phyloP scores from a whole-genome alignment of 2,888 invertebrate genomes.

The Troglohyphantes excavatus region DNA sequence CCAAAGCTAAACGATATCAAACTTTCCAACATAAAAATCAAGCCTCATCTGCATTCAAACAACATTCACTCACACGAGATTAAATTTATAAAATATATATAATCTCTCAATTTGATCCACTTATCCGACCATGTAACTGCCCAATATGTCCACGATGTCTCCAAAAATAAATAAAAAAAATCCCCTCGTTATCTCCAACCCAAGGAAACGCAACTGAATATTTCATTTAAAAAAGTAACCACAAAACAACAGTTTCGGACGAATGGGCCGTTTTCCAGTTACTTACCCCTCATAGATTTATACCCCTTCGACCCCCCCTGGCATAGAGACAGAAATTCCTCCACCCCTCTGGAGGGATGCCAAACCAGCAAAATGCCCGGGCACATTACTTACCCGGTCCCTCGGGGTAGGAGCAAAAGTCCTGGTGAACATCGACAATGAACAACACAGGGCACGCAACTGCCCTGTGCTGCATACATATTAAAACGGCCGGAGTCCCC shows the following conservation, averaged over 20 bases:
- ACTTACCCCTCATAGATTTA: constrained; percentile 54
- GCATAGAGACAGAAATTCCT: constrained; percentile 44
- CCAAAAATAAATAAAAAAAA: background rate
- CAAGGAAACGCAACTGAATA: constrained; percentile 36
- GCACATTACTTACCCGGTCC: constrained; percentile 74
- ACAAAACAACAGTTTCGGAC: constrained; percentile 8
- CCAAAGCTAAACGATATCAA: too few species aligned
- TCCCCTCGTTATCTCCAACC: background rate
- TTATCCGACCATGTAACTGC: background rate
- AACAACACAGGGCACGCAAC: constrained; percentile 65
- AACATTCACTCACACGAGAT: background rate
- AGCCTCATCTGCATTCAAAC: background rate
- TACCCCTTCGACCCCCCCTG: constrained; percentile 25
- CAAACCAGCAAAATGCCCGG: constrained; percentile 50
- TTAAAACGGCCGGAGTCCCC: constrained; percentile 44
- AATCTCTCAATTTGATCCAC: background rate
- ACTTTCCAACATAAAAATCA: background rate
- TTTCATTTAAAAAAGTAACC: constrained; percentile 24
- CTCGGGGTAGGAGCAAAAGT: constrained; percentile 22
- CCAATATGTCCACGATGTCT: background rate
- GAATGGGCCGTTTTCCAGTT: constrained; percentile 55
- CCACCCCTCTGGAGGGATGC: constrained; percentile 44
- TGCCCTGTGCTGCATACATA: constrained; percentile 56
- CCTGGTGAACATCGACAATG: constrained; percentile 45
- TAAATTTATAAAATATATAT: background rate